Conservation (phyloP, 2,888 invertebrate genomes). For the Gisinianus flammeolus region DNA sequence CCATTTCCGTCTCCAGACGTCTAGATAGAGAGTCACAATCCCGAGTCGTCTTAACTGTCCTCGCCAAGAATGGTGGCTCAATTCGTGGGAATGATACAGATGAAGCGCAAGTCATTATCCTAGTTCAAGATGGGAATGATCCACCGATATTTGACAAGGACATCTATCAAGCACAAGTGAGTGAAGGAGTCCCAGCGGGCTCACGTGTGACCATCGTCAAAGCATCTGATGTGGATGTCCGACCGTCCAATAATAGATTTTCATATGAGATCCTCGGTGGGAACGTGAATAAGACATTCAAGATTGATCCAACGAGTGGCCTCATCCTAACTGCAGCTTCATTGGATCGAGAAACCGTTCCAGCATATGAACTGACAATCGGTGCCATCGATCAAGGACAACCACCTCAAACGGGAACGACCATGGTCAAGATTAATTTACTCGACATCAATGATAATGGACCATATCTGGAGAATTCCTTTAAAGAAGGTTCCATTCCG, state of each 20-base stretch:
- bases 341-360: conserved; percentile 81
- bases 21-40: conserved; percentile 74
- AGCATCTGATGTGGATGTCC: conserved; percentile 89
- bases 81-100: conserved; percentile 94
- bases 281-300: conserved; percentile 81
- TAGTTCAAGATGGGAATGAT: conserved; percentile 95
- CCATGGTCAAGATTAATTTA: conserved; percentile 79
- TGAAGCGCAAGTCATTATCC: conserved; percentile 90
- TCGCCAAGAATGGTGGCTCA: conserved; percentile 93
- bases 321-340: conserved; percentile 73
- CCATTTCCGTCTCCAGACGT: conserved; percentile 76
- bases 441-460: conserved; percentile 91
- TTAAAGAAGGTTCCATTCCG: conserved; percentile 84
- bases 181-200: conserved; percentile 79
- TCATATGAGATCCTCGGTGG: conserved; percentile 87
- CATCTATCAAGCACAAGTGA: conserved; percentile 77
- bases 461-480: conserved; percentile 88
- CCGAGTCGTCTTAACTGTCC: conserved; percentile 83
- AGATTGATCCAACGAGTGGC: conserved; percentile 84
- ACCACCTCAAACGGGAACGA: conserved; percentile 87
- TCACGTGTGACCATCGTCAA: conserved; percentile 77
- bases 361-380: conserved; percentile 76
- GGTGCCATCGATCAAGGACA: conserved; percentile 88
- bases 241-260: conserved; percentile 89
- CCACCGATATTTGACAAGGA: conserved; percentile 88